These are phyloP conservation scores for Chorisops tibialis DNA, from an alignment of 2,888 invertebrate genomes.

Conservation along the genomic window DNA sequence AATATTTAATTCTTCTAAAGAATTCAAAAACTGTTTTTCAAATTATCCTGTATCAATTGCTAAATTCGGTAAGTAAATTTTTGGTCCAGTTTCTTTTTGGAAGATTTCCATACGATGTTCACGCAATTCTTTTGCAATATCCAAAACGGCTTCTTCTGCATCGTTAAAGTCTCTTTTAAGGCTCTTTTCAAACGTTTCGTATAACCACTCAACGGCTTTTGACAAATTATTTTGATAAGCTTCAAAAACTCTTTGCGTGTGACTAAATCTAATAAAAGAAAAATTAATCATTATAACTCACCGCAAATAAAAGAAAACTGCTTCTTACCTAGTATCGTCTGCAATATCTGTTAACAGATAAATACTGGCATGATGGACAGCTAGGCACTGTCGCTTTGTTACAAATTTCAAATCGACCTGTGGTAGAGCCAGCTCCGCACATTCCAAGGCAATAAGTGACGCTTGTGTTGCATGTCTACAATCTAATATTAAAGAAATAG, in stretches of 20 bases:
- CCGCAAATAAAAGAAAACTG: background rate
- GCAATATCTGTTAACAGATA: constrained; percentile 50
- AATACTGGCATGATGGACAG: constrained; percentile 47
- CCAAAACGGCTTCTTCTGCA: constrained; percentile 43
- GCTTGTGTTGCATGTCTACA: constrained; percentile 47
- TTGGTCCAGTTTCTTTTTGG: constrained; percentile 39
- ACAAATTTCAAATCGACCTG: constrained; percentile 49
- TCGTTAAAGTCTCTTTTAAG: constrained; percentile 46
- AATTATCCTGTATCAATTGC: constrained; percentile 18
- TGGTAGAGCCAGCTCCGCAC: constrained; percentile 48
- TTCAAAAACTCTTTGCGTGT: constrained; percentile 46
- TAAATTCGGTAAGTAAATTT: constrained; percentile 32
- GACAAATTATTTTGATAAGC: constrained; percentile 45
- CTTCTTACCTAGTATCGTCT: constrained; percentile 43
- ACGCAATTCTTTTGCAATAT: constrained; percentile 43
- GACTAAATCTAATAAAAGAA: constrained; percentile 42
- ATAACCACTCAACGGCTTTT: constrained; percentile 47
- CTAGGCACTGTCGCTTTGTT: constrained; percentile 47
- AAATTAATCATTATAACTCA: background rate
- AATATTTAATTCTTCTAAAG: too few species aligned
- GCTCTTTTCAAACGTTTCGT: constrained; percentile 47
- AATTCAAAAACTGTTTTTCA: too few species aligned
- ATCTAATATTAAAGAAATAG: constrained; percentile 44
- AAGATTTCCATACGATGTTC: constrained; percentile 47
- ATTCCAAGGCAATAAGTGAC: constrained; percentile 46